Evolutionary conservation across 2,113 vertebrate species (phyloP), one percentile per base, ranked within the genome.

Genomic region (Puffinus mauretanicus): DNA sequence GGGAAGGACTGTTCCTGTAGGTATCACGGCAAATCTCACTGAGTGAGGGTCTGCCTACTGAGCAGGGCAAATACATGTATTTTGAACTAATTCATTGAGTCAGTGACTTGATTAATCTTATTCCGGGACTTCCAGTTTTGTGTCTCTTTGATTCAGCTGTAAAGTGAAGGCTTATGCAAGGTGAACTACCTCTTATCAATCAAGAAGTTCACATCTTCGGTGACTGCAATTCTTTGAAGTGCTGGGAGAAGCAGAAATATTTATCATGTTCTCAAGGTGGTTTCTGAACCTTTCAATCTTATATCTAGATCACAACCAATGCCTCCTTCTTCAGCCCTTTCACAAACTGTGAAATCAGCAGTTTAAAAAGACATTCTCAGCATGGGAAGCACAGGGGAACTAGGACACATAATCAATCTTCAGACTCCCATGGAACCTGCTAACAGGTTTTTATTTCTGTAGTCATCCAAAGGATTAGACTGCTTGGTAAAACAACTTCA

Each of bases 381-480:
- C 87, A 94, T 6, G 3, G 66, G 75, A 71, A 91, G 47, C 71
- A 58, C 64, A 66, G 44, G 44, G 58, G 78, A 94, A 72, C 75
- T 54, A 67, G 87, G 79, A 92, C 89, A 97, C 20, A 49, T 71
- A 92, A 97, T 97, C 95, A 93, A 70, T 97, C 89, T 97, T 94
- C 92, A 82, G 72, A 84, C 25, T 95, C 44, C 57, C 1, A 5
- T 55, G 51, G 81, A 96, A 93, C 20, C 21, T 82, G 40, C 64
- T 96, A 96, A 88, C 72, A 42, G n/a, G 57, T 72, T 94, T 84
- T 89, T 84, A 80, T 92, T 95, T 90, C 84, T 88, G 54, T 52
- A 79, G 36, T 60, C 82, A 73, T 76, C 38, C 27, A 57, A 70
- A 93, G n/a, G 57, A 90, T 92, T 91, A 91, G 67, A 44, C 81